Evolutionary conservation across 2,797 vertebrate genomes (phyloP).

Genomic region (Hippoglossus hippoglossus): DNA sequence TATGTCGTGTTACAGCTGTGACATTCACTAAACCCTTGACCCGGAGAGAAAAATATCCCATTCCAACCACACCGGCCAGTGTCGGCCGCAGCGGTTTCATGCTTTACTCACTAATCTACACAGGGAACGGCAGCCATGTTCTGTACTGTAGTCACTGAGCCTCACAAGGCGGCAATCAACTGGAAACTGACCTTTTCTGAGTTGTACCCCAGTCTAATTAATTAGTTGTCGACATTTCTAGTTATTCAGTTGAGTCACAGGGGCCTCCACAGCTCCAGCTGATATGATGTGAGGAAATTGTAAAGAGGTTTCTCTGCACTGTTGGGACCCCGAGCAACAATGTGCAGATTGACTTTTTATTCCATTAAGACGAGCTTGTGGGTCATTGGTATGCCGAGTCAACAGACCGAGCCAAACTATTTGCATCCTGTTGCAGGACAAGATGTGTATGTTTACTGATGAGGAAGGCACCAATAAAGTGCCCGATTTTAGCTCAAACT

Average conservation of each 20-base stretch:
- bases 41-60: background rate
- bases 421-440: constrained; percentile 16
- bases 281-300: constrained; percentile 57
- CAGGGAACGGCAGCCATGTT: background rate
- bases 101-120: constrained; percentile 20
- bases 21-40: constrained; percentile 5
- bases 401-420: constrained; percentile 8
- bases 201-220: constrained; percentile 60
- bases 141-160: constrained; percentile 21
- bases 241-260: constrained; percentile 51
- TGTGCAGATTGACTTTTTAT: constrained; percentile 41
- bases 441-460: constrained; percentile 46
- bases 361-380: constrained; percentile 19
- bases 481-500: constrained; percentile 10
- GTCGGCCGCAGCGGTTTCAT: background rate
- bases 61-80: background rate
- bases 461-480: constrained; percentile 21
- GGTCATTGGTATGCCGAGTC: constrained; percentile 49
- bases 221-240: constrained; percentile 78
- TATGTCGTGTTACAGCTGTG: background rate
- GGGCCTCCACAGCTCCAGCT: constrained; percentile 47
- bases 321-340: constrained; percentile 33
- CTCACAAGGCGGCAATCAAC: constrained; percentile 35
- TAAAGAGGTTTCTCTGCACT: constrained; percentile 42
- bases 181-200: constrained; percentile 68